Evolutionary conservation across 1,140 invertebrate genomes (phyloP).

Genomic region (Drosophila tani): DNA sequence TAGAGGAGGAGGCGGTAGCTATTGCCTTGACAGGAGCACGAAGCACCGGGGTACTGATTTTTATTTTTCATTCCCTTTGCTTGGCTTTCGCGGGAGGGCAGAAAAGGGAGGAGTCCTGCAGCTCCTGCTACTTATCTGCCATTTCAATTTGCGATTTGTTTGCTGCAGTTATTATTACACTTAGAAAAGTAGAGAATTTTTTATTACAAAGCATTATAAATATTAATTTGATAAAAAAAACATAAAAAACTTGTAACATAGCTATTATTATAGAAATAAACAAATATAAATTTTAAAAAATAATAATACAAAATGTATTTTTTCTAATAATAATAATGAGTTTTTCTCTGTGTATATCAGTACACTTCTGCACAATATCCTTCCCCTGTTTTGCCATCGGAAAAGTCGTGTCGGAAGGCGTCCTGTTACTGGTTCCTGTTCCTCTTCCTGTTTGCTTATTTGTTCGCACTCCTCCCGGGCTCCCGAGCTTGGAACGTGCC

Average conservation of each 20-base stretch:
- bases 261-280: too few species aligned
- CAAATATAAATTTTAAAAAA: too few species aligned
- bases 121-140: constrained; percentile 49
- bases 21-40: constrained; percentile 51
- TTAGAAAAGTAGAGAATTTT: background rate
- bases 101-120: constrained; percentile 3
- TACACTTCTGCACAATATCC: constrained; percentile 4
- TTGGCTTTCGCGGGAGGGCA: constrained; percentile 7
- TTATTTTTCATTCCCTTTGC: constrained; percentile 74
- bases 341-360: constrained; percentile 2
- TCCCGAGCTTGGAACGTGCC: constrained; percentile 42
- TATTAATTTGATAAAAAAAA: too few species aligned
- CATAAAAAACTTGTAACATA: too few species aligned
- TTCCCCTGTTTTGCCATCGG: background rate
- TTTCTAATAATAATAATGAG: too few species aligned
- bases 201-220: too few species aligned
- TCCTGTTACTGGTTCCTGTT: constrained; percentile 18
- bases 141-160: constrained; percentile 76
- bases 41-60: constrained; percentile 52
- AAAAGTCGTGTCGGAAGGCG: constrained; percentile 33
- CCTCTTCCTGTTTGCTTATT: constrained; percentile 30
- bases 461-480: constrained; percentile 35
- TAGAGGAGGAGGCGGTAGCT: constrained; percentile 33
- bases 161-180: constrained; percentile 30
- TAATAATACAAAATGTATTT: too few species aligned